Evolutionary conservation across 1,140 invertebrate species (phyloP).

Genomic region (Nephila pilipes): DNA sequence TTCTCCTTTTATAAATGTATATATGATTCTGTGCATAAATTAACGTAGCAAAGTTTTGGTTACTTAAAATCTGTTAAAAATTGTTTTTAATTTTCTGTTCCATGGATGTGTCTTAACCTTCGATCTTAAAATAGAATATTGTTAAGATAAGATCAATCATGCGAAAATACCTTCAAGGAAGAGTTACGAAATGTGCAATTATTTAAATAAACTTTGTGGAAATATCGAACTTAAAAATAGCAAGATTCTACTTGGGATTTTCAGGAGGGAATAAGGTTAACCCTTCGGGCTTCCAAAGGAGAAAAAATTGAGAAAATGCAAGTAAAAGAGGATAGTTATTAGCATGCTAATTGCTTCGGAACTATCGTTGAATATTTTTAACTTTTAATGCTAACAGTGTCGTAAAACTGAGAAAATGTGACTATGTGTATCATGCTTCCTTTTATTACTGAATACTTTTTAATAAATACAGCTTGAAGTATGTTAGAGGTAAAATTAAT

Average conservation of each 20-base stretch:
- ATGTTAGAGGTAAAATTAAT: no score
- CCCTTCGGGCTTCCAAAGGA: background rate
- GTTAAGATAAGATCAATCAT: background rate
- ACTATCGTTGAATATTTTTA: background rate
- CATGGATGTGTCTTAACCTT: no score
- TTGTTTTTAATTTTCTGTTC: no score
- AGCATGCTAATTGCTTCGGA: background rate
- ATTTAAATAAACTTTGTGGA: background rate
- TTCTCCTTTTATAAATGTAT: no score
- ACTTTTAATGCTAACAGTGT: background rate
- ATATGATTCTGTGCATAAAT: no score
- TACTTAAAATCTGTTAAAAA: no score
- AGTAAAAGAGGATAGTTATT: background rate
- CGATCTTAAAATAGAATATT: background rate
- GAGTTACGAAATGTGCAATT: background rate
- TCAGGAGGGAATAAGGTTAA: no score
- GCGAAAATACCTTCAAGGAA: background rate
- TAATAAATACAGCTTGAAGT: no score
- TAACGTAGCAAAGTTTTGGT: no score
- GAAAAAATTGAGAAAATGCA: background rate
- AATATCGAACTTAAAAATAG: background rate
- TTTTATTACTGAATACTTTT: no score
- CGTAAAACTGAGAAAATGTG: background rate
- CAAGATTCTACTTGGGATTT: no score
- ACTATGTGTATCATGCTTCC: no score